phyloP scores from a whole-genome alignment of 2,797 vertebrate species.

The Alectoris magna region DNA sequence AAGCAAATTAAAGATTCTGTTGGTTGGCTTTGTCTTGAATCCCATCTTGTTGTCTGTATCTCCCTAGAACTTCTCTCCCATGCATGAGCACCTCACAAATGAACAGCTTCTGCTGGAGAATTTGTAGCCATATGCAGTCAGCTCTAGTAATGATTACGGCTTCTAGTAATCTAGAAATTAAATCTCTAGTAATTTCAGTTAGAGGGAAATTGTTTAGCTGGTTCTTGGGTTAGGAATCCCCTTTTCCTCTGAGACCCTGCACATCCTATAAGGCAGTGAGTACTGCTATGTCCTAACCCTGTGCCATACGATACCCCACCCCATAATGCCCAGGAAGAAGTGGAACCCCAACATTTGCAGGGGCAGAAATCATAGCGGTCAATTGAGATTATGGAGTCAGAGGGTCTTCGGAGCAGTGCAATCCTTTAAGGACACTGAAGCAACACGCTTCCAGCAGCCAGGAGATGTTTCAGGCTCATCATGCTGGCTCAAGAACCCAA shows the following conservation, averaged over 20 bases:
- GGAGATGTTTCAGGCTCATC: fast-evolving
- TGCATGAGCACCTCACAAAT: fast-evolving
- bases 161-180: background rate
- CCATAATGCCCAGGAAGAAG: background rate
- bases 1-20: background rate
- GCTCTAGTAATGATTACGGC: background rate
- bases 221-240: background rate
- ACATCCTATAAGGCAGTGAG: background rate
- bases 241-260: background rate
- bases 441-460: background rate
- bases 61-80: background rate
- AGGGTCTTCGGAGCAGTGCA: background rate
- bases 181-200: background rate
- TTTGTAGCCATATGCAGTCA: background rate
- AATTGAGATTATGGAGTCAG: background rate
- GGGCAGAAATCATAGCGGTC: background rate
- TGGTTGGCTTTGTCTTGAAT: background rate
- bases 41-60: background rate
- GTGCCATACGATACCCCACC: background rate
- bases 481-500: background rate
- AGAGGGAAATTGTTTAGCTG: background rate
- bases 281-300: too few relatives aligned
- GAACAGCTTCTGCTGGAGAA: background rate
- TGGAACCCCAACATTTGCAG: background rate
- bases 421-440: background rate